Percentiles rank a stretch among this genome's conserved stretches.
phyloP scores from a whole-genome alignment of 2,113 vertebrate genomes.

The Burhinus bistriatus region DNA sequence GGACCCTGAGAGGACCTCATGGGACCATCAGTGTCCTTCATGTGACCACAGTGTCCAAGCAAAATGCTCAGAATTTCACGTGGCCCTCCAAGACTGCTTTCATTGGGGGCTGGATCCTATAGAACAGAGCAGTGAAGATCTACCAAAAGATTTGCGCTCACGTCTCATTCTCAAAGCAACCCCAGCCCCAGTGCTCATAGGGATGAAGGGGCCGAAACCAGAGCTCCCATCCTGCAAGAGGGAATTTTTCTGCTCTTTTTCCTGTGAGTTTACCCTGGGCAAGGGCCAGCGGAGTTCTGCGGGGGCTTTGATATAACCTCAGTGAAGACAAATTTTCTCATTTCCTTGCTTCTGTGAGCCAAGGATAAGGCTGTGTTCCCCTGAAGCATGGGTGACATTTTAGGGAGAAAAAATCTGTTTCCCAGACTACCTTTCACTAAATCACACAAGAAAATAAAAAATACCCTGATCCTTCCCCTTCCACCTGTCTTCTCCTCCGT shows the following conservation, averaged over 20 bases:
- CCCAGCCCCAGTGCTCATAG: background rate
- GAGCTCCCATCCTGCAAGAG: background rate
- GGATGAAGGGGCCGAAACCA: background rate
- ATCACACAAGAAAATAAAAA: background rate
- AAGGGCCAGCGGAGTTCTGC: background rate
- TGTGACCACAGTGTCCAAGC: background rate
- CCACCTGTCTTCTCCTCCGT: background rate
- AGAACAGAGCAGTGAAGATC: background rate
- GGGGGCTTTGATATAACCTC: background rate
- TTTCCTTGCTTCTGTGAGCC: background rate
- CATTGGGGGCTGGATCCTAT: background rate
- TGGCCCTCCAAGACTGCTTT: background rate
- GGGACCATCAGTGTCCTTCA: background rate
- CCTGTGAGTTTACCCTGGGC: background rate
- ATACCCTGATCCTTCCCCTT: background rate
- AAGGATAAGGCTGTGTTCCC: background rate
- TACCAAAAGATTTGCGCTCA: background rate
- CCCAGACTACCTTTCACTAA: background rate
- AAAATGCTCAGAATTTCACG: background rate
- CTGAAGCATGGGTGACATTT: background rate
- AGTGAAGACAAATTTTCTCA: background rate
- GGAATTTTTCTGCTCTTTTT: background rate
- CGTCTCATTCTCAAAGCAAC: background rate
- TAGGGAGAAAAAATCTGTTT: background rate
- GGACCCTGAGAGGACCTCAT: background rate